A percentile compares a stretch with the other conserved stretches of the same genome.
These are phyloP conservation scores for Epistrophe eligans DNA, from an alignment of 2,888 invertebrate genomes.

Conservation along the genomic window DNA sequence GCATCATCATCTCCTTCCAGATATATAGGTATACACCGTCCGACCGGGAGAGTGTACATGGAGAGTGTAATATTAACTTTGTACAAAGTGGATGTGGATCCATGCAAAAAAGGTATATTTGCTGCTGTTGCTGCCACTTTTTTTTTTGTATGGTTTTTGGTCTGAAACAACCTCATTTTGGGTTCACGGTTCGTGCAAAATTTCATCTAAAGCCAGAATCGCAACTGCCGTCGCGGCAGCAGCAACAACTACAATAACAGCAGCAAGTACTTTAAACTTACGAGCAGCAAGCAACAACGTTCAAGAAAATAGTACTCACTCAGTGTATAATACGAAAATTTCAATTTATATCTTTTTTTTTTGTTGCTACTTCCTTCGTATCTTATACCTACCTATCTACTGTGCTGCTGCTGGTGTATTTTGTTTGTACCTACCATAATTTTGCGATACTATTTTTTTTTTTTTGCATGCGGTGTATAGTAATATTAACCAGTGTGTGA, in stretches of 20 bases:
- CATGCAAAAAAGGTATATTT: constrained; percentile 70
- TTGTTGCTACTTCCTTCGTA: constrained; percentile 20
- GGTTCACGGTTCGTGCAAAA: constrained; percentile 68
- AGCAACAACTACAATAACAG: constrained; percentile 78
- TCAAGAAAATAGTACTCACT: constrained; percentile 37
- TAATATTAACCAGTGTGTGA: constrained; percentile 68
- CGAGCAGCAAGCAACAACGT: constrained; percentile 17
- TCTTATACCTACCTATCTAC: constrained; percentile 1
- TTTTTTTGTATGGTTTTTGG: constrained; percentile 39
- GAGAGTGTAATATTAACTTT: constrained; percentile 62
- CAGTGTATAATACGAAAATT: constrained; percentile 55
- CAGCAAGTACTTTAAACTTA: constrained; percentile 18
- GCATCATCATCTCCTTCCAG: constrained; percentile 33
- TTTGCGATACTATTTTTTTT: constrained; percentile 46
- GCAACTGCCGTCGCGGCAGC: constrained; percentile 74
- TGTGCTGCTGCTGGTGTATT: constrained; percentile 40
- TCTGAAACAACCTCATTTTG: constrained; percentile 61
- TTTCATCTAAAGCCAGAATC: constrained; percentile 69
- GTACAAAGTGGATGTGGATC: constrained; percentile 70
- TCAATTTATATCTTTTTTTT: constrained; percentile 61
- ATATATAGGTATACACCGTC: constrained; percentile 5
- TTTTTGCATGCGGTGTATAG: constrained; percentile 62
- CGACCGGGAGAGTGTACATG: constrained; percentile 19
- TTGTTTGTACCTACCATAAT: constrained; percentile 41
- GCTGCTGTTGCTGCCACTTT: constrained; percentile 44